Base-by-base conservation (phyloP, 2,113 vertebrate species). In the Lethenteron reissneri region DNA sequence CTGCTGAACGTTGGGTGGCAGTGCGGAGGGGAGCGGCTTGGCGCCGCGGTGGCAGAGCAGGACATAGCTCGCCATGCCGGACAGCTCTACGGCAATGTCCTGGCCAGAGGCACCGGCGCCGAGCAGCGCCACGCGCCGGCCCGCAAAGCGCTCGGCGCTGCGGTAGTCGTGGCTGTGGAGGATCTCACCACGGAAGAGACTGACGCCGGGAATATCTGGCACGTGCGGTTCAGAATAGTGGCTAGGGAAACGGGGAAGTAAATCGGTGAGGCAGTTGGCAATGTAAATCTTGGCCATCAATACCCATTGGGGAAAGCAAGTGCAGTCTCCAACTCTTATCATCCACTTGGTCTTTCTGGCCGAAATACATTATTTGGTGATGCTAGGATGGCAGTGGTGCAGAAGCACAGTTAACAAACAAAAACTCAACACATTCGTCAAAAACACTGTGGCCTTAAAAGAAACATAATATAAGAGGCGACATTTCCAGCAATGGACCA, bases 131-230 rank as follows among this genome's bases (percentile, higher is more conserved):
- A 85, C 78, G 0, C 80, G 79, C 72, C 76, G 79, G 57, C 81
- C 80, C 0, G 80, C 73, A 73, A 83, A 85, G 10, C 78, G 76
- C 72, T 87, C 84, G 1, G 84, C 74, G 7, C 14, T 76, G 71
- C 79, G 77, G 76, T 85, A 87, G 1, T 75, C 72, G 56, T 87
- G 85, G 71, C 85, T 86, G 78, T 87, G 84, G 41, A 85, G 78
- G 13, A 86, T 76, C 62, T 69, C 70, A 10, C 82, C 84, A 82
- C 81, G 81, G 74, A 86, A 87, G 74, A 78, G 74, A 12, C 82
- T 69, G 2, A 86, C 73, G n/a, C 84, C 85, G 0, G 80, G 79
- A 17, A 86, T 78, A 72, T 79, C 15, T 3, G 86, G 85, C 70
- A 84, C 60, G 75, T 80, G 76, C 8, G 85, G 84, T 57, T 80